A percentile compares a stretch with the other conserved stretches of the same genome.
phyloP scores from a whole-genome alignment of 2,113 vertebrate species.

The Columba janthina region DNA sequence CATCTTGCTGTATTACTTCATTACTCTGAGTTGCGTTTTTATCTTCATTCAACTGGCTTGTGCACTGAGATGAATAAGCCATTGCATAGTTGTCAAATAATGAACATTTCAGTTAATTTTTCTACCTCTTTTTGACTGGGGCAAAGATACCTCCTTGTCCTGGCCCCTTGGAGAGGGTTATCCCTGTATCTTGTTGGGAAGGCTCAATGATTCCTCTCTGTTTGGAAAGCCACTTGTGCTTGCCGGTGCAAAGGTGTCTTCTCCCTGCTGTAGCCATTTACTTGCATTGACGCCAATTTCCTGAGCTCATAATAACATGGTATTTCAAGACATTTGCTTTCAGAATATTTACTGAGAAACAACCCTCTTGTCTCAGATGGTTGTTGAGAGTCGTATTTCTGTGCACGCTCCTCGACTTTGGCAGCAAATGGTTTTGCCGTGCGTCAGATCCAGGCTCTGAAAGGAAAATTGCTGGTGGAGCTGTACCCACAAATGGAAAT shows the following conservation, averaged over 20 bases:
- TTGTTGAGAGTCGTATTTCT: not conserved
- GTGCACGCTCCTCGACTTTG: not conserved
- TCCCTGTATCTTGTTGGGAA: no score
- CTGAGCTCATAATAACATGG: not conserved
- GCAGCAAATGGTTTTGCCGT: not conserved
- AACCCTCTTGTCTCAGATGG: not conserved
- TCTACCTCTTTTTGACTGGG: not conserved
- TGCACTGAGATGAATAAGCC: not conserved
- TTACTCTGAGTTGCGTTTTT: not conserved
- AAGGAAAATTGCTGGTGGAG: not conserved
- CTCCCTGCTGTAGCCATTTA: not conserved
- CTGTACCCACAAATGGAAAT: not conserved
- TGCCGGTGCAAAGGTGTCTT: not conserved
- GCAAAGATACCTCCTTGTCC: not conserved
- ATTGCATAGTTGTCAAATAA: rapidly evolving
- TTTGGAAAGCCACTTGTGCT: not conserved
- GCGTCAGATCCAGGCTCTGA: not conserved
- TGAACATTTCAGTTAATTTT: not conserved
- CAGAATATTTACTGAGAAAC: not conserved
- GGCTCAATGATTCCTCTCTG: not conserved
- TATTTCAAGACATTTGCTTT: not conserved
- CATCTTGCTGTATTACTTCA: rapidly evolving
- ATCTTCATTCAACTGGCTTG: not conserved
- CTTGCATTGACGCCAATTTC: not conserved
- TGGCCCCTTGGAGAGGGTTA: not conserved